phyloP scores from a whole-genome alignment of 2,888 invertebrate genomes.

The Argynnis bischoffii region DNA sequence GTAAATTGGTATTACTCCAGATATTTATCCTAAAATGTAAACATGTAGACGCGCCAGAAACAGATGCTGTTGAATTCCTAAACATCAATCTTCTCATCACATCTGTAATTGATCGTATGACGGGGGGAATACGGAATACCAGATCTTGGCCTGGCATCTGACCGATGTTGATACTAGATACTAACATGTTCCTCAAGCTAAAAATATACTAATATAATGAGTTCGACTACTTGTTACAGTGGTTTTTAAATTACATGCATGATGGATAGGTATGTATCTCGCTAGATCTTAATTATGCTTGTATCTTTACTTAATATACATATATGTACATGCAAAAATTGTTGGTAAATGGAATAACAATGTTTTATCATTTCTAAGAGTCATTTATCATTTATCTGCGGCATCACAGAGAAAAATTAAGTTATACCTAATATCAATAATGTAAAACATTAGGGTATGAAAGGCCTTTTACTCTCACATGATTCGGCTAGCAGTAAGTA shows the following conservation, averaged over 20 bases:
- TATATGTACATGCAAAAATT: no score
- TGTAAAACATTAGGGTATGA: constrained; percentile 10
- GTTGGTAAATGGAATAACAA: no score
- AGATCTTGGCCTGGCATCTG: constrained; percentile 2
- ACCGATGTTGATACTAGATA: neutral
- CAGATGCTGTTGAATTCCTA: constrained; percentile 15
- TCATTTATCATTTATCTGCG: no score
- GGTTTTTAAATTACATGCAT: no score
- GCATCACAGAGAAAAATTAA: neutral
- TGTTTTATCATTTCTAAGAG: no score
- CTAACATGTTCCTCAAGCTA: no score
- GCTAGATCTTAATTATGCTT: no score
- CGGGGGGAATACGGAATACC: constrained; percentile 9
- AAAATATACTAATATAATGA: no score
- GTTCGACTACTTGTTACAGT: no score
- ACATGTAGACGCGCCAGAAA: constrained; percentile 14
- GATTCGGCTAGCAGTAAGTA: constrained; percentile 1
- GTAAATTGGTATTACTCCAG: constrained; percentile 4
- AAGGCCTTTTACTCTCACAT: constrained; percentile 11
- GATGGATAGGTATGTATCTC: no score
- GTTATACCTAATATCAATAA: neutral
- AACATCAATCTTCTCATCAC: constrained; percentile 13
- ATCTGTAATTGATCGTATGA: constrained; percentile 9
- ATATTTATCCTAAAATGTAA: constrained; percentile 17
- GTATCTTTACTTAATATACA: no score